These are phyloP conservation scores for Thamnophis sirtalis DNA, from an alignment of 2,113 vertebrate species.

Conservation along the genomic window DNA sequence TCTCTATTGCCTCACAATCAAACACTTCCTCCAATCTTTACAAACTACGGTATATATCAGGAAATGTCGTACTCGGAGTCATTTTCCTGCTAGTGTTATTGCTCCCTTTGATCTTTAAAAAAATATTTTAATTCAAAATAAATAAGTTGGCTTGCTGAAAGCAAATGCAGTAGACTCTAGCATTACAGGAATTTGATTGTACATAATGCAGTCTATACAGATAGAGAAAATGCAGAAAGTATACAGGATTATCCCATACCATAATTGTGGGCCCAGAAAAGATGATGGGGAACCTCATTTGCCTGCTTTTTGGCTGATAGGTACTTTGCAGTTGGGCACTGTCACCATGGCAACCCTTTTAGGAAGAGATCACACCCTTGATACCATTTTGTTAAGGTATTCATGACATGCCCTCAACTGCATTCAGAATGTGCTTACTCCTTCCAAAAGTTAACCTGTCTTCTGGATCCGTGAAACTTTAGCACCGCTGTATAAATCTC, in stretches of 20 bases:
- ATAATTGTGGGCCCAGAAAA: background rate
- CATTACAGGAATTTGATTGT: background rate
- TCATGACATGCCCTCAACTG: background rate
- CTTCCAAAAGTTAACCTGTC: background rate
- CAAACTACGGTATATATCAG: background rate
- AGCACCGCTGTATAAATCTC: background rate
- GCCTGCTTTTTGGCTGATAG: background rate
- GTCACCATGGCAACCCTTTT: background rate
- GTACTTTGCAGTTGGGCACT: background rate
- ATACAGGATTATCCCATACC: background rate
- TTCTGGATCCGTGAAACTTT: background rate
- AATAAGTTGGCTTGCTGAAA: background rate
- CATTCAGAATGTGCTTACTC: background rate
- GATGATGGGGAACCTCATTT: background rate
- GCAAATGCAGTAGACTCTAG: background rate
- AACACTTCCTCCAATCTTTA: background rate
- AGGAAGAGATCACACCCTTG: background rate
- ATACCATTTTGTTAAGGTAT: background rate
- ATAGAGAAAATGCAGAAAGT: background rate
- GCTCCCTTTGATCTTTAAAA: background rate
- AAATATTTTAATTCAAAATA: background rate
- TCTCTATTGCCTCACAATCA: background rate
- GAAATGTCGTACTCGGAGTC: background rate
- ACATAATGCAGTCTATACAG: background rate
- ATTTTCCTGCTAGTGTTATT: background rate